These are phyloP conservation scores for Ophiodon elongatus DNA, from an alignment of 2,113 vertebrate species.

Conservation along the genomic window DNA sequence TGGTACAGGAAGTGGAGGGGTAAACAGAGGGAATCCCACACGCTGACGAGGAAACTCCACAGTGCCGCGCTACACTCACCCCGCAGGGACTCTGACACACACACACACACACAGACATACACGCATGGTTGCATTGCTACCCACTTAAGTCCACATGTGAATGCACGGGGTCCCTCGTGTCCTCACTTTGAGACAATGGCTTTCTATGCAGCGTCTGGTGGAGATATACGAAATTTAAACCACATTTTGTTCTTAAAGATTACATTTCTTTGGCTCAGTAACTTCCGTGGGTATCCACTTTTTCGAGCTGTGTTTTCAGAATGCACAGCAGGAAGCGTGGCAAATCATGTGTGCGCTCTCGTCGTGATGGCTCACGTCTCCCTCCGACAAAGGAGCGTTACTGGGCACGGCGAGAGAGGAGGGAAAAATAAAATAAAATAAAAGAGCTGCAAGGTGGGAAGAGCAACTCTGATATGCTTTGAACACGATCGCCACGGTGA, in stretches of 20 bases:
- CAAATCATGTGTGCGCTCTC: constrained; percentile 38
- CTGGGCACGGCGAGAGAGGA: neutral
- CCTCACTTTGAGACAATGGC: constrained; percentile 25
- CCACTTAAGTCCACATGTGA: constrained; percentile 29
- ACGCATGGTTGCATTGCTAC: constrained; percentile 17
- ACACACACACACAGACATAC: constrained; percentile 1
- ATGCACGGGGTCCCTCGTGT: constrained; percentile 24
- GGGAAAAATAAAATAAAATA: constrained; percentile 1
- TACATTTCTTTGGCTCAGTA: constrained; percentile 6
- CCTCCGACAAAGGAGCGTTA: constrained; percentile 36
- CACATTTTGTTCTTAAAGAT: constrained; percentile 32
- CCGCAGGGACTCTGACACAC: constrained; percentile 16
- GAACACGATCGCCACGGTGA: constrained; percentile 62
- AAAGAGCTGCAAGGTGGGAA: constrained; percentile 10
- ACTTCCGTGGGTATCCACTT: constrained; percentile 27
- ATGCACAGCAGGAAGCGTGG: constrained; percentile 34
- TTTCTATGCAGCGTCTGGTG: constrained; percentile 26
- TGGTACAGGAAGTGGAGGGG: constrained; percentile 75
- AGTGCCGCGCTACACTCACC: constrained; percentile 31
- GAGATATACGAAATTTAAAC: constrained; percentile 49
- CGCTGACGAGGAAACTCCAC: constrained; percentile 63
- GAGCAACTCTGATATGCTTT: constrained; percentile 43
- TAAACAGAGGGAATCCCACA: constrained; percentile 83
- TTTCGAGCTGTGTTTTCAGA: constrained; percentile 40
- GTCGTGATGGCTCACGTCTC: constrained; percentile 31